phyloP scores from a whole-genome alignment of 37 sponge, comb jelly and placozoan genomes.

The Corticium candelabrum region DNA sequence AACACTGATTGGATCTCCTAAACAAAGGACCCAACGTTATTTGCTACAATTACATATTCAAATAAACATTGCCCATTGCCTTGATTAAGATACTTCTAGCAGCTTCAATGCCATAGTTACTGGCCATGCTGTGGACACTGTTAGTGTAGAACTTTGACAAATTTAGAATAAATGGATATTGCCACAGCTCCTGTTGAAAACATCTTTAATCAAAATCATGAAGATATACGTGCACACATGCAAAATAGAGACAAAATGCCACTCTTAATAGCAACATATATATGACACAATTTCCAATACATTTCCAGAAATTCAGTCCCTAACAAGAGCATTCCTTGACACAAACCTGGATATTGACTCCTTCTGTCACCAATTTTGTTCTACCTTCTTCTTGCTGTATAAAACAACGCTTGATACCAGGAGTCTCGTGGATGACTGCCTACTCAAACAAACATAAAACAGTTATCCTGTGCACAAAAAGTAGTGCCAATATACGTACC shows the following conservation, averaged over 20 bases:
- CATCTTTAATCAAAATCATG: no score
- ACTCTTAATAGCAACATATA: no score
- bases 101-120: constrained; percentile 80
- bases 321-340: no score
- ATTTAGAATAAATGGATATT: constrained; percentile 51
- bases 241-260: constrained; percentile 6
- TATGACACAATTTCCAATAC: background rate
- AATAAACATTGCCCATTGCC: constrained; percentile 25
- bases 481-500: constrained; percentile 15
- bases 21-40: background rate
- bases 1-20: constrained; percentile 84
- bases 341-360: constrained; percentile 63
- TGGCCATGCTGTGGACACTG: constrained; percentile 69
- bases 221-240: no score
- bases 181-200: constrained; percentile 68
- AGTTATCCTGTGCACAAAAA: background rate
- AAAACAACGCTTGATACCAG: constrained; percentile 52
- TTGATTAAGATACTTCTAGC: constrained; percentile 61
- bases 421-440: constrained; percentile 59
- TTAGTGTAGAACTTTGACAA: constrained; percentile 67
- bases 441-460: background rate
- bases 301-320: no score
- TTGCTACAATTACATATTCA: no score
- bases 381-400: constrained; percentile 28
- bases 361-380: constrained; percentile 58